A percentile compares a stretch with the other conserved stretches of the same genome.
Evolutionary conservation across 2,797 vertebrate genomes (phyloP).

Genomic region (Paramormyrops hopkinsi): DNA sequence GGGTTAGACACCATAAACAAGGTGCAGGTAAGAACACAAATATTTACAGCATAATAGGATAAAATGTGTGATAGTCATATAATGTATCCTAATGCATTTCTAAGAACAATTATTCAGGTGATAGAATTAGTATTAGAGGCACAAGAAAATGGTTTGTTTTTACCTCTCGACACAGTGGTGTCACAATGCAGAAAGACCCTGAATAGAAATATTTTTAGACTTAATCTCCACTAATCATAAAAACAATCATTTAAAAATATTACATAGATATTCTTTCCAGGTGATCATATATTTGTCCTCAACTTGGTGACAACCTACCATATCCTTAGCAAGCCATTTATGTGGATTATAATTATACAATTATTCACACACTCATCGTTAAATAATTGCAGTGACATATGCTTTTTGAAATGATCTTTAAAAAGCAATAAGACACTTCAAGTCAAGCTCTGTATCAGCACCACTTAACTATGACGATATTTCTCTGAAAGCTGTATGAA

Average conservation of each 20-base stretch:
- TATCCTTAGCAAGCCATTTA: neutral
- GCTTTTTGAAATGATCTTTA: neutral
- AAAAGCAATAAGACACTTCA: neutral
- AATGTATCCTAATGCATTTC: neutral
- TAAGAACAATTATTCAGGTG: neutral
- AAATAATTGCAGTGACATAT: neutral
- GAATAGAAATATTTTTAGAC: neutral
- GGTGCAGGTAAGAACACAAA: neutral
- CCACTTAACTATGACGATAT: neutral
- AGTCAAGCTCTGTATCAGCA: neutral
- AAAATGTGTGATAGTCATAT: neutral
- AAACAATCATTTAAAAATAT: neutral
- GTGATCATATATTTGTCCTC: neutral
- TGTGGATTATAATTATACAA: neutral
- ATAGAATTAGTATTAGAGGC: neutral
- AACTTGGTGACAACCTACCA: neutral
- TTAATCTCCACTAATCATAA: neutral
- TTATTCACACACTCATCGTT: neutral
- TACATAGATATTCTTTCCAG: neutral
- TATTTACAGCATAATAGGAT: neutral
- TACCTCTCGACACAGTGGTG: neutral
- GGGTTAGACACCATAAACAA: neutral
- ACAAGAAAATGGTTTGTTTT: neutral
- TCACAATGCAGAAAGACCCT: neutral
- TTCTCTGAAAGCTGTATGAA: neutral